Evolutionary conservation across 2,797 vertebrate genomes (phyloP).

Genomic region (Tenualosa ilisha): DNA sequence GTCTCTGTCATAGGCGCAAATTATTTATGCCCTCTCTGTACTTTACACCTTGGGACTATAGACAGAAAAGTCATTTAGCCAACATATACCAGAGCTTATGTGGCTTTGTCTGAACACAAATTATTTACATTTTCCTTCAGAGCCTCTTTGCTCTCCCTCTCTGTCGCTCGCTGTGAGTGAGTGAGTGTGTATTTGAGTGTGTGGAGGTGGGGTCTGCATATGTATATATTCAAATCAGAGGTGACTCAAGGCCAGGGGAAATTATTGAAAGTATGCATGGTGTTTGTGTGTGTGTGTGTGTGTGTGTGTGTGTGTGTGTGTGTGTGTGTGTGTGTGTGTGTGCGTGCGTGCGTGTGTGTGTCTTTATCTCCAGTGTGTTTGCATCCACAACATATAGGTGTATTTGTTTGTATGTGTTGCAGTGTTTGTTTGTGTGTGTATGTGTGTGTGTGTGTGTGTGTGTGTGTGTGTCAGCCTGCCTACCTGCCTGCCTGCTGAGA

Average conservation of each 20-base stretch:
- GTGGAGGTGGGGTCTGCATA: not conserved
- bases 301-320: not conserved
- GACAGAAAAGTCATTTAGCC: not conserved
- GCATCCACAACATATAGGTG: not conserved
- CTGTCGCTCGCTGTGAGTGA: not conserved
- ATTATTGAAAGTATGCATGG: not conserved
- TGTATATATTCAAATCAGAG: no score
- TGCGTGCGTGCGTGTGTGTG: not conserved
- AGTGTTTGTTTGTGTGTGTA: not conserved
- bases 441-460: not conserved
- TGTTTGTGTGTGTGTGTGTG: constrained; percentile 2
- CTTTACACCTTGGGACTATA: not conserved
- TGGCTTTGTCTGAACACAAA: not conserved
- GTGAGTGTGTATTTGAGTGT: no score
- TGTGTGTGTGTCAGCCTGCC: not conserved
- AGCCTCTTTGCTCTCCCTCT: not conserved
- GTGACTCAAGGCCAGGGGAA: no score
- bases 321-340: not conserved
- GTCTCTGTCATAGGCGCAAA: not conserved
- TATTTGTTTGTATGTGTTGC: not conserved
- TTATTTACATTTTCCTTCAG: not conserved
- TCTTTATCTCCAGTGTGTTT: not conserved
- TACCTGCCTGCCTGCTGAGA: constrained; percentile 1
- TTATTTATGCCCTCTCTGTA: not conserved
- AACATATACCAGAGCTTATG: not conserved